Evolutionary conservation across 2,113 vertebrate species (phyloP).

Genomic region (Pseudopodoces humilis): DNA sequence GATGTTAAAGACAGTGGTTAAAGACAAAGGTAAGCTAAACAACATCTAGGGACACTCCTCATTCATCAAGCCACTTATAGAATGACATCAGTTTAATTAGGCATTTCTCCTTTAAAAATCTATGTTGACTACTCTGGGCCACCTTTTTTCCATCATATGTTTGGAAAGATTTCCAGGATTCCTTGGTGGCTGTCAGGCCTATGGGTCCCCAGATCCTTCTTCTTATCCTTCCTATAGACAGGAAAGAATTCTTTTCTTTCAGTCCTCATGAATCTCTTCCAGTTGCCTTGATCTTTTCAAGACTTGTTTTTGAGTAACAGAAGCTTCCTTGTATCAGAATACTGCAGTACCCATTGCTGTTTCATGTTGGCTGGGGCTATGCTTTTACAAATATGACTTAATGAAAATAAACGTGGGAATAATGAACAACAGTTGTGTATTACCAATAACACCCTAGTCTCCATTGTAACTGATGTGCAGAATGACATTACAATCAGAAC

Average conservation of each 20-base stretch:
- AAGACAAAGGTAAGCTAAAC: not conserved
- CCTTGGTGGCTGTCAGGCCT: not conserved
- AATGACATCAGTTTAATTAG: not conserved
- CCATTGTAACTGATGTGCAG: not conserved
- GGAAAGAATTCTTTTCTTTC: not conserved
- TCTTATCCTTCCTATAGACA: not conserved
- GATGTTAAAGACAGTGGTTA: not conserved
- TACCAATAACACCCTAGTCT: not conserved
- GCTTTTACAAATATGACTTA: not conserved
- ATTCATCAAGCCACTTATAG: not conserved
- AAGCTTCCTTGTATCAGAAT: not conserved
- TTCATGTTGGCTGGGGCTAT: not conserved
- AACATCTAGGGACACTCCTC: not conserved
- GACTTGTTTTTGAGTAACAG: not conserved
- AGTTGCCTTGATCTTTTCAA: not conserved
- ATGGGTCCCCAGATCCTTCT: not conserved
- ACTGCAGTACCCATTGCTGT: not conserved
- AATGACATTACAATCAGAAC: not conserved
- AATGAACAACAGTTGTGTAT: not conserved
- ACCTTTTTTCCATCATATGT: not conserved
- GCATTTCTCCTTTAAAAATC: not conserved
- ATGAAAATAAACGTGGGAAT: not conserved
- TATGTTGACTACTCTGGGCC: fast-evolving
- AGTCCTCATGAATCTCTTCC: not conserved
- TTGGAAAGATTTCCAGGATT: not conserved